Percentiles rank a stretch among this genome's conserved stretches.
phyloP scores from a whole-genome alignment of 2,113 vertebrate genomes.

The Prunella himalayana region DNA sequence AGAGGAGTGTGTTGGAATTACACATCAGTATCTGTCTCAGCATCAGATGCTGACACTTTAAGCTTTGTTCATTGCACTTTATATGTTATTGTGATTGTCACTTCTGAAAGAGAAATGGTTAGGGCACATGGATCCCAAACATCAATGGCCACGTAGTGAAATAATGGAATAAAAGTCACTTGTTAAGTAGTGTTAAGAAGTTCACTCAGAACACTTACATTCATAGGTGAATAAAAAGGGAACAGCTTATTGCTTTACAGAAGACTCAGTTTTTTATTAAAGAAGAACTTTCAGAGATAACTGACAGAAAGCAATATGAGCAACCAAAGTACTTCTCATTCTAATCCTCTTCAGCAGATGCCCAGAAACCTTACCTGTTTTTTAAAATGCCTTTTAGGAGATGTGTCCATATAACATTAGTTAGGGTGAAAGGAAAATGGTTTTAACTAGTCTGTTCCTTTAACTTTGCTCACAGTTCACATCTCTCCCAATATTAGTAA shows the following conservation, averaged over 20 bases:
- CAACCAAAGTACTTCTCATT: background rate
- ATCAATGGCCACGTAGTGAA: background rate
- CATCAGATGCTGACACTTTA: background rate
- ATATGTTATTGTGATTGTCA: background rate
- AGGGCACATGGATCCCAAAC: background rate
- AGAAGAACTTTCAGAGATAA: background rate
- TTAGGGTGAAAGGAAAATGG: background rate
- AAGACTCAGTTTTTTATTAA: background rate
- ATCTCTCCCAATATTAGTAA: background rate
- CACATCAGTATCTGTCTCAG: background rate
- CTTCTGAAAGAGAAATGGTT: background rate
- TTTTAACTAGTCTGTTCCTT: background rate
- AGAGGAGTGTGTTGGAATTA: background rate
- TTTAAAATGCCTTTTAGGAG: background rate
- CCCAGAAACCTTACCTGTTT: background rate
- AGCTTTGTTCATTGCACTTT: background rate
- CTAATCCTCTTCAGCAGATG: background rate
- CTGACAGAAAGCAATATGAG: background rate
- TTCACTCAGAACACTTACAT: background rate
- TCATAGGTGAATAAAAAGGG: background rate
- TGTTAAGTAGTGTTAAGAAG: background rate
- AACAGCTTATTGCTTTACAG: background rate
- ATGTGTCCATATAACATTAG: accelerated
- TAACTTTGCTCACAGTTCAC: background rate
- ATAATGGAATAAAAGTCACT: background rate